phyloP scores from a whole-genome alignment of 2,113 vertebrate species.

The Gorsachius goisagi region DNA sequence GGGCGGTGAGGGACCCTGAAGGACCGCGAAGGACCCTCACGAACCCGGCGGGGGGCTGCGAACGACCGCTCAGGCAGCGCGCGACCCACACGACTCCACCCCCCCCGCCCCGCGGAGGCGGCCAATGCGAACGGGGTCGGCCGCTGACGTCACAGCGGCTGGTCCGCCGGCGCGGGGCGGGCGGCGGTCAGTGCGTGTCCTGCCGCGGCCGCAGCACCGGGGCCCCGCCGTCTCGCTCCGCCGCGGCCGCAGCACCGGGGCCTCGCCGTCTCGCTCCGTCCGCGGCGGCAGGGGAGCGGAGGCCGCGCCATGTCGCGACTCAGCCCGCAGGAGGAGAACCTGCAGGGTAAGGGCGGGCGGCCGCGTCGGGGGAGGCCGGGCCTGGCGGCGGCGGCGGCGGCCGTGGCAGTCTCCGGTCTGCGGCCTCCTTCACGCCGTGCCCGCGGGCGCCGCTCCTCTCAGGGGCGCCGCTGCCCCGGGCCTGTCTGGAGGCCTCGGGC shows the following conservation, averaged over 20 bases:
- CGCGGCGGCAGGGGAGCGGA: background rate
- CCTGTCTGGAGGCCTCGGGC: background rate
- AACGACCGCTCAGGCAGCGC: too few species aligned
- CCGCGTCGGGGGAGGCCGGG: too few species aligned
- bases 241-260: too few species aligned
- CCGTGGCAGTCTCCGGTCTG: too few species aligned
- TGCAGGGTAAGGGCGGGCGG: slow-evolving; percentile 69
- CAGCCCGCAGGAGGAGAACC: slow-evolving; percentile 68
- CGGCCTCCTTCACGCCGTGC: background rate
- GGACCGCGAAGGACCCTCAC: too few species aligned
- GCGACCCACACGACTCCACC: background rate
- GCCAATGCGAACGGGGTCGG: background rate
- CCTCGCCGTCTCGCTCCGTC: too few species aligned
- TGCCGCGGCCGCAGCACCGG: background rate
- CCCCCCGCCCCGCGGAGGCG: background rate
- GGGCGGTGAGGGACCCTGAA: background rate
- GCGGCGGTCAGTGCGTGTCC: background rate
- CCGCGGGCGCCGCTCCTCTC: too few species aligned
- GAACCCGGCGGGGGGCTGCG: too few species aligned
- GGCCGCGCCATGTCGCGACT: background rate
- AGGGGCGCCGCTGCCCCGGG: background rate
- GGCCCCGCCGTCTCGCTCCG: background rate
- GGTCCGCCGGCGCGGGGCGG: background rate
- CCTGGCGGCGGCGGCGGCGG: background rate
- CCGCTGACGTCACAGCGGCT: background rate